A percentile compares a stretch with the other conserved stretches of the same genome.
Evolutionary conservation across 2,113 vertebrate genomes (phyloP).

Genomic region (Vidua macroura): DNA sequence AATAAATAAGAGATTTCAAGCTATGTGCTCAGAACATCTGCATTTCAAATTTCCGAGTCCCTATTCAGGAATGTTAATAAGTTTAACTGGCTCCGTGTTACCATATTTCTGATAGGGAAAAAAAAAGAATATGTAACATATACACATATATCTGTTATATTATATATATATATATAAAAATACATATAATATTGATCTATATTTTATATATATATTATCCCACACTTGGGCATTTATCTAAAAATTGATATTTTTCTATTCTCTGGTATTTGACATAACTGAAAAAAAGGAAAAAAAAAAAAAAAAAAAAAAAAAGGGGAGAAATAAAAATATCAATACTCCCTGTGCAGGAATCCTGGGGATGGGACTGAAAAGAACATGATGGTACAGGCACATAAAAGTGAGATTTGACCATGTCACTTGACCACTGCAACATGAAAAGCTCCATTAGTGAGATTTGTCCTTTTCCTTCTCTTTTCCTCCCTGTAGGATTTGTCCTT

Average conservation of each 20-base stretch:
- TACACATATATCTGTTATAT: no score
- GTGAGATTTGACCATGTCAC: background rate
- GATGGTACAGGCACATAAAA: background rate
- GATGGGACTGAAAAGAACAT: background rate
- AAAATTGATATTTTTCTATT: background rate
- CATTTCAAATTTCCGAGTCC: background rate
- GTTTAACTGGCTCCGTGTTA: background rate
- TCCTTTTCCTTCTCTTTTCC: background rate
- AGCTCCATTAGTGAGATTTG: background rate
- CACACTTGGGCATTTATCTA: background rate
- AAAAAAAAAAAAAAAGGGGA: rapidly evolving
- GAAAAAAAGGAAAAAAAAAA: no score
- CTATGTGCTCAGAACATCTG: background rate
- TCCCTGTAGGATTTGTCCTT: background rate
- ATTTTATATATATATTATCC: background rate
- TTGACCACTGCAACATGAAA: background rate
- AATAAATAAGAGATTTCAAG: background rate
- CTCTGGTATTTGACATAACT: background rate
- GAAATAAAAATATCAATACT: background rate
- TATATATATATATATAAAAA: no score
- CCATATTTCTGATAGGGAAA: background rate
- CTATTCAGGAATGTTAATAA: background rate
- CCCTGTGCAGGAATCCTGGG: background rate
- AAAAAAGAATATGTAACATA: background rate
- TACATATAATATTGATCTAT: no score